phyloP scores from a whole-genome alignment of 2,797 vertebrate species.

The Sebastes itinus region DNA sequence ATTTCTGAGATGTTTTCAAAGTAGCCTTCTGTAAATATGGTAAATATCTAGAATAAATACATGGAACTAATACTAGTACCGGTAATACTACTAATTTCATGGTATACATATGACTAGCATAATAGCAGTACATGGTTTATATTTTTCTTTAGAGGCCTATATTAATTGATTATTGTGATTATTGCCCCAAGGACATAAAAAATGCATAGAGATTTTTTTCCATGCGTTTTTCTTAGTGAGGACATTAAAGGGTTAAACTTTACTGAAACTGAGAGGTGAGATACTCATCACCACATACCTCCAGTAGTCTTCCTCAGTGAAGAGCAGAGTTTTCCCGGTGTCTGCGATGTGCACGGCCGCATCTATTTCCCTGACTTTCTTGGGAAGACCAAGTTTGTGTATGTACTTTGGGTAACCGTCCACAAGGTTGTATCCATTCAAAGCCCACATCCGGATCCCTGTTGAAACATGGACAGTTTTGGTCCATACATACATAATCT shows the following conservation, averaged over 20 bases:
- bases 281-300: conserved; percentile 78
- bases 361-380: conserved; percentile 87
- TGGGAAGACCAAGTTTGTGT: conserved; percentile 91
- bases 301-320: conserved; percentile 92
- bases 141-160: background rate
- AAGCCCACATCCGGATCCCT: conserved; percentile 95
- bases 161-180: too few species aligned
- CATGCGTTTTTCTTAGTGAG: background rate
- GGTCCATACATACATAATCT: background rate
- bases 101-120: background rate
- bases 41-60: background rate
- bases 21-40: background rate
- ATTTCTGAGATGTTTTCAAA: too few species aligned
- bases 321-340: conserved; percentile 91
- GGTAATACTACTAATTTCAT: background rate
- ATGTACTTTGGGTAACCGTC: conserved; percentile 95
- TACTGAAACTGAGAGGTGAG: background rate
- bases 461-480: conserved; percentile 16
- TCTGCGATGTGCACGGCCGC: conserved; percentile 88
- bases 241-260: background rate
- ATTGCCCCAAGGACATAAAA: background rate
- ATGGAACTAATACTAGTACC: background rate
- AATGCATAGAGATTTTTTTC: background rate
- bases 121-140: background rate
- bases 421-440: conserved; percentile 90